Evolutionary conservation across 2,113 vertebrate species (phyloP), one percentile per base, ranked within the genome.

Genomic region (Heterocephalus glaber): DNA sequence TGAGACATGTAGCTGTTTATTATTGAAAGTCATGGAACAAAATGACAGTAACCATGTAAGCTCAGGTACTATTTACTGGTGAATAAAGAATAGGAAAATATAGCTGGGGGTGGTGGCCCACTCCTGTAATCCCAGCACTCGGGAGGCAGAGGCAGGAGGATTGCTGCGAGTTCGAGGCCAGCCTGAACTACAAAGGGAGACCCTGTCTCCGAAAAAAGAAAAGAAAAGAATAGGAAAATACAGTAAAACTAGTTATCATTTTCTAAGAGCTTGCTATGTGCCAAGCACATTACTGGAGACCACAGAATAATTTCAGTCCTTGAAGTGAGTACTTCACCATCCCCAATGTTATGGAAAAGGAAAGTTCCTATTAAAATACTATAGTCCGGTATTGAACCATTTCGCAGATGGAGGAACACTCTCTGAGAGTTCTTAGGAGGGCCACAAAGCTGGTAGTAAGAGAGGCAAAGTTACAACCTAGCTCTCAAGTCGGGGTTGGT

Each of bases 341-440:
- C 83, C 33, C 61, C 38, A 33, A 11, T 86, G 49, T 96, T 88
- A 30, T 83, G 66, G 66, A 38, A 86, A 60, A 95, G 56, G 19
- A 76, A 96, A 84, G 33, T 91, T 89, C 52, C 74, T 8, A 22
- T 89, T 86, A 22, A 12, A 9, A 22, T 33, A 72, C 44, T 85
- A 44, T 38, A 76, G 30, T 35, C 47, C n/a, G 54, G n/a, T n/a
- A 30, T 3, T 33, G 65, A 85, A 81, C 76, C 52, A 66, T 95
- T 94, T 92, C 88, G 47, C 84, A 82, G 85, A n/a, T 90, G 66
- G 76, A 56, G 77, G 93, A 87, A 92, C 79, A 91, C 65, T 41
- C 41, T 49, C 0, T 68, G 22, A 38, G 20, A 72, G 58, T 76
- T 89, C 66, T 79, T 89, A 20, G 60, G n/a, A 61, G 54, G 16